Evolutionary conservation across 2,113 vertebrate genomes (phyloP), one percentile per base, ranked within the genome.

Genomic region (Oryzias melastigma): DNA sequence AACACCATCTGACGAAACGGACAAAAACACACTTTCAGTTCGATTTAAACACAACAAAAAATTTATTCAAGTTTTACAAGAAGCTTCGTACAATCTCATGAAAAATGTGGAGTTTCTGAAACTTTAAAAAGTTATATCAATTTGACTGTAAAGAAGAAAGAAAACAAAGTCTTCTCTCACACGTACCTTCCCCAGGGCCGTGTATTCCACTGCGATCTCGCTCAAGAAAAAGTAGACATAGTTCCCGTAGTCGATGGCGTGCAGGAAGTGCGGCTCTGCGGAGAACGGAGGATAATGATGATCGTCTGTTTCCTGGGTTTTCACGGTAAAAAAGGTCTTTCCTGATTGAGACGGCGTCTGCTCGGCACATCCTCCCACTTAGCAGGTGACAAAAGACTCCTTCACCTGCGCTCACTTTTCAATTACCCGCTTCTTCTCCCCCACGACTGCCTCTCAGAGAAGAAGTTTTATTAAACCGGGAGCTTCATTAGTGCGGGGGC

Each of bases 151-250:
- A n/a, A 5, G 25, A 40, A 16, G 52, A 2, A 54, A 14, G 8
- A 10, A 58, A 4, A 60, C 7, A 14, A 8, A 22, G 22, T 22
- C 22, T 27, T 40, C 27, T 40, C 18, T 43, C 24, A 18, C 43
- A 63, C 41, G 59, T 75, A 97, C 96, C 94, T 95, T 93, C 22
- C 96, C 96, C 41, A 94, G 80, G 0, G 91, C 64, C 0, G 93
- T 93, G 65, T 95, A 94, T 73, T 97, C 96, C 83, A 95, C 92
- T 0, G 96, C 92, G 1, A 97, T 94, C 83, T 97, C 95, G 16
- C 95, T 92, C 83, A 96, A 93, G 91, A 97, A 98, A 88, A 96
- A 95, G 80, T 97, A 98, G 19, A 96, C 88, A 0, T 93, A 94
- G 68, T 92, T 91, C 0, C 94, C 93, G 0, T 95, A 94, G 68